phyloP scores from a whole-genome alignment of 2,797 vertebrate genomes.

The Hirundo rustica region DNA sequence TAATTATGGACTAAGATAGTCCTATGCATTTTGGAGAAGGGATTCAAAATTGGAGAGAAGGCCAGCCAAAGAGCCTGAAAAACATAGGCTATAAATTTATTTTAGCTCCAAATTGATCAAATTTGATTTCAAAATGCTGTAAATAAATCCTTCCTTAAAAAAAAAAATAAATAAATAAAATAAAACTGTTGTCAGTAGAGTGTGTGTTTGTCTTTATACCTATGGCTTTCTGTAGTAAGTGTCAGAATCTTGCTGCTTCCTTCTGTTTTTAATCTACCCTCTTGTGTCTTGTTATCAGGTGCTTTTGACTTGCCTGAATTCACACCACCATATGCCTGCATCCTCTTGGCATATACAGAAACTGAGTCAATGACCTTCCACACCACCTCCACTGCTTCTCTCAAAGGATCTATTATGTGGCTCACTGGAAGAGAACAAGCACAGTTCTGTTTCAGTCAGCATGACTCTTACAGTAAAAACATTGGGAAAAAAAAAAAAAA shows the following conservation, averaged over 20 bases:
- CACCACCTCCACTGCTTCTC: conserved; percentile 38
- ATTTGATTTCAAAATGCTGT: neutral
- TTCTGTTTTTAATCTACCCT: conserved; percentile 25
- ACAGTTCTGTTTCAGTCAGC: conserved; percentile 64
- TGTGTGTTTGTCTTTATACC: neutral
- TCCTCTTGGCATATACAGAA: conserved; percentile 36
- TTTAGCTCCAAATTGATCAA: neutral
- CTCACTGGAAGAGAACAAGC: conserved; percentile 57
- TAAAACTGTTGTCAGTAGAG: neutral
- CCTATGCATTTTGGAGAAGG: neutral
- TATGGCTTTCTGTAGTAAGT: neutral
- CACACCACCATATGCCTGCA: neutral
- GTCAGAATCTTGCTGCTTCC: neutral
- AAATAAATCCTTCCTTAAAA: neutral
- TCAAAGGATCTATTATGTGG: conserved; percentile 70
- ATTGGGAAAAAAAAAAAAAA: neutral
- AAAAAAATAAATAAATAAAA: neutral
- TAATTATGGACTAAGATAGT: neutral
- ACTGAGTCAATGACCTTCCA: conserved; percentile 58
- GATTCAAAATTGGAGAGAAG: neutral
- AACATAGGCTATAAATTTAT: neutral
- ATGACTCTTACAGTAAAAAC: conserved; percentile 62
- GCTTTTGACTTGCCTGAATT: conserved; percentile 34
- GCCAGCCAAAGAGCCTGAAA: neutral
- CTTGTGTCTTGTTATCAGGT: conserved; percentile 41